Evolutionary conservation across 1,140 invertebrate species (phyloP).

Genomic region (Cyphomyrmex costatus): DNA sequence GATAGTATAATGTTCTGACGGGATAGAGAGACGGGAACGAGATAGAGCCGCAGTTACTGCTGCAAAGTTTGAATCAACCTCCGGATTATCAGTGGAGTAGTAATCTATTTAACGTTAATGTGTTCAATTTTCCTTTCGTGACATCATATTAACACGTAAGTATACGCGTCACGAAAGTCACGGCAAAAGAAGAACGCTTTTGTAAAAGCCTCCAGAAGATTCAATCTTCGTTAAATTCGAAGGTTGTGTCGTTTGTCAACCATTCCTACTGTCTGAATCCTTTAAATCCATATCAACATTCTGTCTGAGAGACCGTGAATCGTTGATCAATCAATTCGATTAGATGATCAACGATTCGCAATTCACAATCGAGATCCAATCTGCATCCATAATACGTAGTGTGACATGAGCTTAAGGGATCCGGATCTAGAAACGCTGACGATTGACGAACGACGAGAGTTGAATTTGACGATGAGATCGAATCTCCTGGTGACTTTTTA

Average conservation of each 20-base stretch:
- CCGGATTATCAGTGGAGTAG: neutral
- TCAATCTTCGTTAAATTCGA: neutral
- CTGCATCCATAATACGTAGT: too few species aligned
- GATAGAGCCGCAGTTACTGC: neutral
- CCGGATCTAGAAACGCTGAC: too few species aligned
- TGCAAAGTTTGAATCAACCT: neutral
- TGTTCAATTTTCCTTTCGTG: constrained; percentile 24
- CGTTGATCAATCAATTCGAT: too few species aligned
- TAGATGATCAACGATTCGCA: too few species aligned
- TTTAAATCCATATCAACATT: too few species aligned
- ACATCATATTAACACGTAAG: neutral
- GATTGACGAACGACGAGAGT: too few species aligned
- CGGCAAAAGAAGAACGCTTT: neutral
- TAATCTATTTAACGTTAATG: constrained; percentile 18
- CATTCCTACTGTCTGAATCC: neutral
- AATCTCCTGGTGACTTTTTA: neutral
- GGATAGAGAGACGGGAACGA: constrained; percentile 9
- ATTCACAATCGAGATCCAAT: too few species aligned
- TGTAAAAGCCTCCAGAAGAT: neutral
- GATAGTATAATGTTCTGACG: constrained; percentile 4
- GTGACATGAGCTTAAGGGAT: too few species aligned
- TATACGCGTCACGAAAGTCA: constrained; percentile 2
- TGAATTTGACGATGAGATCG: too few species aligned
- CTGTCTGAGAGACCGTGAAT: too few species aligned
- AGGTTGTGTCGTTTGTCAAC: neutral